phyloP scores from a whole-genome alignment of 2,113 vertebrate species.

The Lycocorax pyrrhopterus region DNA sequence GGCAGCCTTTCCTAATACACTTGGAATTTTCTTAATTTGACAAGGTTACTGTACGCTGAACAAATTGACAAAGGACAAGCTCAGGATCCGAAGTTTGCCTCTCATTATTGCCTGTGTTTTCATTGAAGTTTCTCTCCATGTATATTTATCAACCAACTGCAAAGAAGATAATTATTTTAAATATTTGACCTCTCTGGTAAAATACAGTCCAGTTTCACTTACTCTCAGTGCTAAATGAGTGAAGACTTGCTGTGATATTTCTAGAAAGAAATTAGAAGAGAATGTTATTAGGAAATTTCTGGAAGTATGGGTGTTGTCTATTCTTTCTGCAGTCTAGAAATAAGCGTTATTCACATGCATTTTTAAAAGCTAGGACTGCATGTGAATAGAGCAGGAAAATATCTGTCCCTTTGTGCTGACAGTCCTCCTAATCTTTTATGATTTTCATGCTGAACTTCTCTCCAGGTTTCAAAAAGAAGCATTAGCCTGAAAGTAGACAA shows the following conservation, averaged over 20 bases:
- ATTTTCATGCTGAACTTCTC: background rate
- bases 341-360: background rate
- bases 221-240: background rate
- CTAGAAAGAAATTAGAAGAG: background rate
- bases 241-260: background rate
- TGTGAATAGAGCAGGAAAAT: background rate
- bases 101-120: background rate
- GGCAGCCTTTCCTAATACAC: conserved; percentile 75
- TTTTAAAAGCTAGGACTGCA: background rate
- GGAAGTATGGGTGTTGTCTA: background rate
- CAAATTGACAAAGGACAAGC: background rate
- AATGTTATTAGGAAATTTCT: background rate
- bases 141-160: background rate
- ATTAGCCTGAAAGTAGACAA: background rate
- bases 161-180: background rate
- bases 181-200: background rate
- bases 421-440: background rate
- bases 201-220: background rate
- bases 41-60: background rate
- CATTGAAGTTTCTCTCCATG: background rate
- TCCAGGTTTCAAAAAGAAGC: background rate
- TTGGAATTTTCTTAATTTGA: conserved; percentile 30
- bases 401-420: background rate
- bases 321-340: background rate
- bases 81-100: background rate